Evolutionary conservation across 2,888 invertebrate genomes (phyloP).

Genomic region (Xestia rhomboidea): DNA sequence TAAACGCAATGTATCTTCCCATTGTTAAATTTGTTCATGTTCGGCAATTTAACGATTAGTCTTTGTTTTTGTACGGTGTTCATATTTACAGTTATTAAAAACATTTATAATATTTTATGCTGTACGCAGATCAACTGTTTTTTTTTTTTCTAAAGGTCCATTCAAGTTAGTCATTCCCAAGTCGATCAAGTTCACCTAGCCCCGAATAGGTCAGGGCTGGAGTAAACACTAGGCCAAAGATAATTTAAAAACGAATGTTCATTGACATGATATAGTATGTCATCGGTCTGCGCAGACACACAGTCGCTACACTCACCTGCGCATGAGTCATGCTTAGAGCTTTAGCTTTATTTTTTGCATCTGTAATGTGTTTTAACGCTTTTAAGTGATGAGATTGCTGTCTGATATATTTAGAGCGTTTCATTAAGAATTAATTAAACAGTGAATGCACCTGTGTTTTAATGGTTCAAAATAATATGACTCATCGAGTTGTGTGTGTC

Average conservation of each 20-base stretch:
- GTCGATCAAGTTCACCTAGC: neutral
- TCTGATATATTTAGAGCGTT: constrained; percentile 41
- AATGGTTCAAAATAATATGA: constrained; percentile 18
- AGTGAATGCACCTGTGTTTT: constrained; percentile 25
- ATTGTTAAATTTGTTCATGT: neutral
- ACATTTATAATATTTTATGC: neutral
- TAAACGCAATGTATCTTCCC: neutral
- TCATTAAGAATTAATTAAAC: constrained; percentile 45
- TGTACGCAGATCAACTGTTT: neutral
- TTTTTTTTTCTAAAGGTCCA: neutral
- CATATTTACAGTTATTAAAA: neutral
- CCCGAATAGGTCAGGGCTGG: neutral
- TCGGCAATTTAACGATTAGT: neutral
- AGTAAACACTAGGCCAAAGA: constrained; percentile 4
- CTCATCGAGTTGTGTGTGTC: constrained; percentile 7
- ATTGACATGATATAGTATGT: constrained; percentile 50
- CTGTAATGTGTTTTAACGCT: constrained; percentile 25
- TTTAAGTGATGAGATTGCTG: constrained; percentile 38
- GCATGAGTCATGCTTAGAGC: constrained; percentile 67
- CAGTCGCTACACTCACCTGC: constrained; percentile 71
- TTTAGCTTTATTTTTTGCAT: constrained; percentile 46
- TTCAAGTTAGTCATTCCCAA: neutral
- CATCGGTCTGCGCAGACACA: constrained; percentile 67
- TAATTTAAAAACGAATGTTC: constrained; percentile 23
- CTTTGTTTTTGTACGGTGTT: neutral